Conservation (phyloP, 2,888 invertebrate genomes). For the Leptinotarsa juncta region DNA sequence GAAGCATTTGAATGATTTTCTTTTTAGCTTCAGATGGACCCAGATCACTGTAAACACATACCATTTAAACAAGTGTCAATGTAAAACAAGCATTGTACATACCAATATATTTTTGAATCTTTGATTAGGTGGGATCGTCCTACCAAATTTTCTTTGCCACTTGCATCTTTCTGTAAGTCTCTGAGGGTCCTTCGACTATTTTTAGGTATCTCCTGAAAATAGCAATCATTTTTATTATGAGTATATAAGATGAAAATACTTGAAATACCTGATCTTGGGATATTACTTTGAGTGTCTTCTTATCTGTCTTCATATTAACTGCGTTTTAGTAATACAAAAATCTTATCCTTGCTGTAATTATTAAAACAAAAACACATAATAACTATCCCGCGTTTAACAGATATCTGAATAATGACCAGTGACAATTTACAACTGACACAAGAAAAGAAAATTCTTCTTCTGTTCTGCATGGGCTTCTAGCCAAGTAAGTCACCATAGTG, state of each 20-base stretch:
- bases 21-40: constrained; percentile 45
- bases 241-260: constrained; percentile 45
- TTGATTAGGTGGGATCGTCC: constrained; percentile 69
- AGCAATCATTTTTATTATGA: constrained; percentile 20
- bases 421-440: too few species aligned
- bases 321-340: neutral
- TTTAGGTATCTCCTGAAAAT: constrained; percentile 68
- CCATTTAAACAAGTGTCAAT: constrained; percentile 22
- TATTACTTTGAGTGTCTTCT: constrained; percentile 57
- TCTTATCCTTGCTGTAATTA: neutral
- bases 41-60: constrained; percentile 38
- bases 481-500: too few species aligned
- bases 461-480: too few species aligned
- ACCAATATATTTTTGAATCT: constrained; percentile 42
- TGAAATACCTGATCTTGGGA: constrained; percentile 59
- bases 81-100: constrained; percentile 18
- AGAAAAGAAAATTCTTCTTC: too few species aligned
- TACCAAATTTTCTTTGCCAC: constrained; percentile 81
- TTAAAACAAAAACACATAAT: too few species aligned
- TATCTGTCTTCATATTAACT: constrained; percentile 58
- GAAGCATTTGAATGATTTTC: constrained; percentile 66
- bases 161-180: constrained; percentile 77
- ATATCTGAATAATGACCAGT: too few species aligned
- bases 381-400: too few species aligned
- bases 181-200: constrained; percentile 77